phyloP scores from a whole-genome alignment of 2,888 invertebrate genomes.

The Caenorhabditis sp. region DNA sequence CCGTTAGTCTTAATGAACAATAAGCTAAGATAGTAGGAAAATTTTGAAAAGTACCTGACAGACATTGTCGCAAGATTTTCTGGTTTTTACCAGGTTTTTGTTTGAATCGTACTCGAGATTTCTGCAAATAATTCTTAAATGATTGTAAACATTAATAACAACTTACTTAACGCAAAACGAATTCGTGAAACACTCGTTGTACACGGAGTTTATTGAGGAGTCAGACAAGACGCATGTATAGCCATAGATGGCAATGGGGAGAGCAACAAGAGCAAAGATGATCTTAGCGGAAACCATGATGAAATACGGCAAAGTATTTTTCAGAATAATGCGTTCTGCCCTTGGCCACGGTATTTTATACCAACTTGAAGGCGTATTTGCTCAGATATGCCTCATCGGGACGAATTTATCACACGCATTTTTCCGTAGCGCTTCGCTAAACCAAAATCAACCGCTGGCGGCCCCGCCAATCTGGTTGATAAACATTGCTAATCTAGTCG shows the following conservation, averaged over 20 bases:
- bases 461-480: conserved; percentile 27
- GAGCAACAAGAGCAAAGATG: conserved; percentile 6
- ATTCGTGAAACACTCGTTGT: conserved; percentile 27
- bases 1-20: conserved; percentile 32
- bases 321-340: conserved; percentile 6
- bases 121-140: conserved; percentile 23
- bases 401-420: conserved; percentile 40
- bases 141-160: not conserved
- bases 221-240: conserved; percentile 32
- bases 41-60: conserved; percentile 19
- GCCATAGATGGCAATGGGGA: conserved; percentile 25
- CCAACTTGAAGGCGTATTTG: conserved; percentile 20
- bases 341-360: conserved; percentile 23
- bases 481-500: conserved; percentile 48
- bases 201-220: not conserved
- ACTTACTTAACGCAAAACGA: conserved; percentile 45
- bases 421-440: conserved; percentile 1
- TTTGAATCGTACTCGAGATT: conserved; percentile 21
- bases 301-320: not conserved
- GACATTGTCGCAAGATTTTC: conserved; percentile 30
- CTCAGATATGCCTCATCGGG: conserved; percentile 45
- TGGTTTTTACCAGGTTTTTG: conserved; percentile 26
- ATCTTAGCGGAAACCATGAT: conserved; percentile 34
- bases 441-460: not conserved
- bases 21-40: no score